A percentile compares a stretch with the other conserved stretches of the same genome.
These are phyloP conservation scores for Scolopax mira DNA, from an alignment of 2,113 vertebrate genomes.

Conservation along the genomic window DNA sequence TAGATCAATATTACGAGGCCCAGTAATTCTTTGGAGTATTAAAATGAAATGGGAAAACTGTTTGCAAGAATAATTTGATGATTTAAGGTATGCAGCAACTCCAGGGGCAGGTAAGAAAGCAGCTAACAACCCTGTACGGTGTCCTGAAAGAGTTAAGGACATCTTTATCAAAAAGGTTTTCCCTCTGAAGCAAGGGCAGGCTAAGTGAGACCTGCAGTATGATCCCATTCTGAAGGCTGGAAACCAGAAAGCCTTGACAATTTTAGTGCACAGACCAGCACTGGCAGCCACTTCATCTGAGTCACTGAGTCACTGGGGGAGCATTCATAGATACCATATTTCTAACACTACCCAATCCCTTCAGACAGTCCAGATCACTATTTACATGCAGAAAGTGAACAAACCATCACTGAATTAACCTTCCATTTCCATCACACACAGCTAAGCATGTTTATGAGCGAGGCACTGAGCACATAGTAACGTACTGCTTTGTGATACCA, in stretches of 20 bases:
- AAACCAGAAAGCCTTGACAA: neutral
- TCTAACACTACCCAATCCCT: neutral
- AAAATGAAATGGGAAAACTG: slow-evolving; percentile 23
- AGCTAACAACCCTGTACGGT: neutral
- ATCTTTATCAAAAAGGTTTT: neutral
- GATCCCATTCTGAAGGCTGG: neutral
- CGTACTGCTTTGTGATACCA: neutral
- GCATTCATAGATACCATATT: neutral
- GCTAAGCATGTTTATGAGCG: neutral
- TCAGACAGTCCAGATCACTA: neutral
- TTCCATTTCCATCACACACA: neutral
- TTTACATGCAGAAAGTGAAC: neutral
- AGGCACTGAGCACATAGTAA: neutral
- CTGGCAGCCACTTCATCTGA: neutral
- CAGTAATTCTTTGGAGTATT: slow-evolving; percentile 40
- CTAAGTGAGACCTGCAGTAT: neutral
- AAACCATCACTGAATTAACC: neutral
- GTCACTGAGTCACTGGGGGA: neutral
- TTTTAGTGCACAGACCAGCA: neutral
- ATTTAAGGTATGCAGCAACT: neutral
- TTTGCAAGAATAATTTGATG: slow-evolving; percentile 37
- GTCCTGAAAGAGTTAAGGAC: neutral
- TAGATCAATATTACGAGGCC: slow-evolving; percentile 59
- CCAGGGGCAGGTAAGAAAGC: neutral
- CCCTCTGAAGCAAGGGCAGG: neutral